Percentiles rank a stretch among this genome's conserved stretches.
Conservation (phyloP, 2,888 invertebrate species). For the Drosophila anomelani region DNA sequence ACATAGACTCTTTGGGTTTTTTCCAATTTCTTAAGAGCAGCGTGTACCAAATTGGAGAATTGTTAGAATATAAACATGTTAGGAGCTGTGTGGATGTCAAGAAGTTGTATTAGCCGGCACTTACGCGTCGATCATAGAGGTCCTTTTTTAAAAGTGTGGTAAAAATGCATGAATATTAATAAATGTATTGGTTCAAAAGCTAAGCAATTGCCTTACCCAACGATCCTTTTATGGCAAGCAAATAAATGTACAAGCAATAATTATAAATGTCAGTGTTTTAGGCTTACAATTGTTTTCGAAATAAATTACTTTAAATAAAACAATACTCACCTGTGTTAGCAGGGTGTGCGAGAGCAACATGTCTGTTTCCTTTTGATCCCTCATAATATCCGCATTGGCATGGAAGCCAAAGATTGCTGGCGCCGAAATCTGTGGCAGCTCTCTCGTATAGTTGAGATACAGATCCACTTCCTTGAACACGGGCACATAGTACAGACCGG, state of each 20-base stretch:
- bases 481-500: constrained; percentile 90
- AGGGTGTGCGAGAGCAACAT: constrained; percentile 90
- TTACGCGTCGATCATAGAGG: constrained; percentile 84
- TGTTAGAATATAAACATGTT: constrained; percentile 17
- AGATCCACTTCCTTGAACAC: constrained; percentile 89
- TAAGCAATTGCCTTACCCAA: constrained; percentile 80
- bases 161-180: constrained; percentile 30
- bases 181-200: neutral
- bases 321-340: constrained; percentile 89
- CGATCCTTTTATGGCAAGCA: constrained; percentile 43
- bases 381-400: constrained; percentile 96
- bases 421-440: constrained; percentile 90
- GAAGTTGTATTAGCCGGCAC: constrained; percentile 36
- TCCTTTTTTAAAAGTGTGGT: constrained; percentile 83
- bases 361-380: constrained; percentile 94
- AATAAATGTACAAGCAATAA: constrained; percentile 25
- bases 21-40: constrained; percentile 70
- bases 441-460: constrained; percentile 88
- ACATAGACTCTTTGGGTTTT: constrained; percentile 74
- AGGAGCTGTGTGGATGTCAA: neutral
- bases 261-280: neutral
- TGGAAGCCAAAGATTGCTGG: constrained; percentile 97
- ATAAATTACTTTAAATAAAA: neutral
- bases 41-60: constrained; percentile 8
- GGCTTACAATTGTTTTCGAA: neutral